Conservation (phyloP, 2,888 invertebrate genomes). For the Andricus curvator region DNA sequence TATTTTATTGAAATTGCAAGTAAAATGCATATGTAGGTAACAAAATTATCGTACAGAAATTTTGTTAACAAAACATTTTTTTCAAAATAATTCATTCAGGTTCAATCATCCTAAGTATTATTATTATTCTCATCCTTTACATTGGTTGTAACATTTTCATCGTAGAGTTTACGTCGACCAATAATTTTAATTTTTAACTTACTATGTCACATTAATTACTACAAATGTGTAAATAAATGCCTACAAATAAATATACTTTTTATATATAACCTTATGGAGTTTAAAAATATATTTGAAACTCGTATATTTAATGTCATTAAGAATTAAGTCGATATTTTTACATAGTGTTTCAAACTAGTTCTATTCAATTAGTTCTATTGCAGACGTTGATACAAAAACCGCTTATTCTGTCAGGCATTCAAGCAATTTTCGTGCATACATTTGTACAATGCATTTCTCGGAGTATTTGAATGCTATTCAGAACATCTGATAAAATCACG, state of each 20-base stretch:
- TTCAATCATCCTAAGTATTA: slow-evolving; percentile 19
- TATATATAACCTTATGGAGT: too few relatives aligned
- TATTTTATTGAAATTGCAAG: too few relatives aligned
- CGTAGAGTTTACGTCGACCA: too few relatives aligned
- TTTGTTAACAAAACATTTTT: too few relatives aligned
- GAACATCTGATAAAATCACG: background rate
- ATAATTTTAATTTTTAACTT: background rate
- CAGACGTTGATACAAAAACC: background rate
- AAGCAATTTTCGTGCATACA: background rate
- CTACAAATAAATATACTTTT: too few relatives aligned
- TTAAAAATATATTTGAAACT: background rate
- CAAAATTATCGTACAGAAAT: too few relatives aligned
- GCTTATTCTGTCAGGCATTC: background rate
- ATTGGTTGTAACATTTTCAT: background rate
- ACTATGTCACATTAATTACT: background rate
- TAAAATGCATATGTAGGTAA: too few relatives aligned
- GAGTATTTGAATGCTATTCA: background rate
- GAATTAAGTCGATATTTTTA: background rate
- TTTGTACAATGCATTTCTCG: background rate
- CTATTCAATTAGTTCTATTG: too few relatives aligned
- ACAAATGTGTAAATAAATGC: too few relatives aligned
- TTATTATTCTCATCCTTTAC: background rate
- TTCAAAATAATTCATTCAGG: background rate
- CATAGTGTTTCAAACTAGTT: background rate
- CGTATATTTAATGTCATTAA: background rate